phyloP scores from a whole-genome alignment of 2,113 vertebrate genomes.

The Sylvietta virens region DNA sequence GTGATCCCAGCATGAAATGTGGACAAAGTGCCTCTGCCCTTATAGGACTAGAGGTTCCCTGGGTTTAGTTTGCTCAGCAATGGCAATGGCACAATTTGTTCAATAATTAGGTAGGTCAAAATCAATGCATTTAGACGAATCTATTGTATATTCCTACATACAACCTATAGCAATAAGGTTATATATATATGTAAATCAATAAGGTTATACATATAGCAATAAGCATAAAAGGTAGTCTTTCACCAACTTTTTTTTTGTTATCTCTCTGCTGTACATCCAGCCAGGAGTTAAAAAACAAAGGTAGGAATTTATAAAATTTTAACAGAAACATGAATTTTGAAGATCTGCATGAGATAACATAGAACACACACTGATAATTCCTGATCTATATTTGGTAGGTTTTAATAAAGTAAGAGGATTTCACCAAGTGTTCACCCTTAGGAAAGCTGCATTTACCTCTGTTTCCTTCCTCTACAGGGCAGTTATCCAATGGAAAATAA shows the following conservation, averaged over 20 bases:
- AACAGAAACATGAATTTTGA: not conserved
- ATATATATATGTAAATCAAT: no score
- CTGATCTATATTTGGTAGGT: not conserved
- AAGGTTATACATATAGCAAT: no score
- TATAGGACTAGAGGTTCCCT: not conserved
- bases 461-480: not conserved
- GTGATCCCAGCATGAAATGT: accelerated
- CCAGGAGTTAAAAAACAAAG: not conserved
- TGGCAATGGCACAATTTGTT: not conserved
- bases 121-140: not conserved
- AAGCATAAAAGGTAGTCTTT: not conserved
- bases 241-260: not conserved
- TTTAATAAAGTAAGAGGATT: not conserved
- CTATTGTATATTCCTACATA: not conserved
- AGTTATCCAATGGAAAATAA: not conserved
- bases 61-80: not conserved
- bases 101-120: not conserved
- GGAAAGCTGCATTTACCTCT: not conserved
- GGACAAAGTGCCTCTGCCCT: not conserved
- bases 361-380: not conserved
- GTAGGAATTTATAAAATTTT: not conserved
- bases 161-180: not conserved
- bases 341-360: not conserved
- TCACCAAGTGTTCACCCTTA: not conserved
- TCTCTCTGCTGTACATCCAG: not conserved